phyloP scores from a whole-genome alignment of 2,113 vertebrate genomes.

The Bubalus kerabau region DNA sequence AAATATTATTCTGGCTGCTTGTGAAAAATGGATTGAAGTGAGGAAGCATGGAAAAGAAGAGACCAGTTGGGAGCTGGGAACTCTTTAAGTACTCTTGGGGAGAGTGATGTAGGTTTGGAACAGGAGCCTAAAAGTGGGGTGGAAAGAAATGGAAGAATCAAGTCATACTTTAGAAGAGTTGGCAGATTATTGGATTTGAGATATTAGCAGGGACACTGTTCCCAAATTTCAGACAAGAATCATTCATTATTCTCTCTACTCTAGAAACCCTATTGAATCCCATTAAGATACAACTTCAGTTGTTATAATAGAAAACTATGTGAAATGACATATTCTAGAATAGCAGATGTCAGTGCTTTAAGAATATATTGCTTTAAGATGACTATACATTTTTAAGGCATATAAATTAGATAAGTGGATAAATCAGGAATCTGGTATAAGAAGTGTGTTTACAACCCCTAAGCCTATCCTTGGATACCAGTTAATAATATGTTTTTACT shows the following conservation, averaged over 20 bases:
- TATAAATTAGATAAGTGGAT: not conserved
- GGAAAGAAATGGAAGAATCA: not conserved
- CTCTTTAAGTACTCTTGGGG: not conserved
- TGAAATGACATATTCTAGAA: not conserved
- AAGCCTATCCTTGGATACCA: not conserved
- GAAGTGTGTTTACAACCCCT: not conserved
- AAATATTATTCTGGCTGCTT: not conserved
- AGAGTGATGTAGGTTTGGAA: not conserved
- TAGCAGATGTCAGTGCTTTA: not conserved
- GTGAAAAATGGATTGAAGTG: not conserved
- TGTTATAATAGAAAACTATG: not conserved
- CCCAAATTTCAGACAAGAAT: not conserved
- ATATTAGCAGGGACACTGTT: not conserved
- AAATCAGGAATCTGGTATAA: not conserved
- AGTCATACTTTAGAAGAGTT: not conserved
- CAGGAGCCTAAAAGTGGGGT: not conserved
- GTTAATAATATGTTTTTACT: not conserved
- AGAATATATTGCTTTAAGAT: not conserved
- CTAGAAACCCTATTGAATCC: not conserved
- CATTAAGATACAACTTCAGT: not conserved
- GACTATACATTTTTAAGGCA: not conserved
- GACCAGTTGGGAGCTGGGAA: not conserved
- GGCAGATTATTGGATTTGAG: not conserved
- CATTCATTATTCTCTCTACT: not conserved
- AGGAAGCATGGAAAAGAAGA: not conserved